Evolutionary conservation across 2,113 vertebrate species (phyloP).

Genomic region (Cryptotis parvus): DNA sequence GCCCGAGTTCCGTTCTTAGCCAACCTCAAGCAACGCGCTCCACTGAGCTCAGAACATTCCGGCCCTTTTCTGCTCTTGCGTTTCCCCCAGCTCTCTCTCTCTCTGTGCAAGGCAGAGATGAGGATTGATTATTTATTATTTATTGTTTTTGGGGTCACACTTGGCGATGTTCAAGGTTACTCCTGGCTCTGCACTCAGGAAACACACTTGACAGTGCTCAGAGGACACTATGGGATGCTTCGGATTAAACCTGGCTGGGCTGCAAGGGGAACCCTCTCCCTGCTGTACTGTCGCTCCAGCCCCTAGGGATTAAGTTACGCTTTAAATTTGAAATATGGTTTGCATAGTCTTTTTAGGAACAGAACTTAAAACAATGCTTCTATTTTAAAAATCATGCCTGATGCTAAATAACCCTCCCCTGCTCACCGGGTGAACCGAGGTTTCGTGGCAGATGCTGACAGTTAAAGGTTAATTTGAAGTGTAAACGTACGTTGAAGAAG

Average conservation of each 20-base stretch:
- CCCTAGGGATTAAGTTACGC: background rate
- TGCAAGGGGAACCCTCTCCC: no score
- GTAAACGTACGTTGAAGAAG: background rate
- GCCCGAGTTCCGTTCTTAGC: slow-evolving; percentile 32
- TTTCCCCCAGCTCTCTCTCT: background rate
- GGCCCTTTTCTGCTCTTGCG: background rate
- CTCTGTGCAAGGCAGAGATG: background rate
- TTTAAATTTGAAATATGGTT: slow-evolving; percentile 18
- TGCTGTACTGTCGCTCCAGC: background rate
- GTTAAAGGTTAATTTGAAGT: background rate
- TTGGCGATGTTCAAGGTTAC: no score
- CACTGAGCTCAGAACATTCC: background rate
- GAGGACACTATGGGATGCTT: no score
- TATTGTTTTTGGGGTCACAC: no score
- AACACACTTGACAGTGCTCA: no score
- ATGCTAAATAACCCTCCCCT: background rate
- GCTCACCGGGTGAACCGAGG: background rate
- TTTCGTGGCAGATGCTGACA: background rate
- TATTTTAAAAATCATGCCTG: background rate
- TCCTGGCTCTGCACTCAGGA: no score
- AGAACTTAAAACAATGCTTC: background rate
- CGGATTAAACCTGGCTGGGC: no score
- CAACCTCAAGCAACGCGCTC: background rate
- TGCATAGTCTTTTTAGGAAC: slow-evolving; percentile 1
- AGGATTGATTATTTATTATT: background rate